Percentiles rank a stretch among this genome's conserved stretches.
phyloP scores from a whole-genome alignment of 2,888 invertebrate genomes.

The Ecliptopera silaceata region DNA sequence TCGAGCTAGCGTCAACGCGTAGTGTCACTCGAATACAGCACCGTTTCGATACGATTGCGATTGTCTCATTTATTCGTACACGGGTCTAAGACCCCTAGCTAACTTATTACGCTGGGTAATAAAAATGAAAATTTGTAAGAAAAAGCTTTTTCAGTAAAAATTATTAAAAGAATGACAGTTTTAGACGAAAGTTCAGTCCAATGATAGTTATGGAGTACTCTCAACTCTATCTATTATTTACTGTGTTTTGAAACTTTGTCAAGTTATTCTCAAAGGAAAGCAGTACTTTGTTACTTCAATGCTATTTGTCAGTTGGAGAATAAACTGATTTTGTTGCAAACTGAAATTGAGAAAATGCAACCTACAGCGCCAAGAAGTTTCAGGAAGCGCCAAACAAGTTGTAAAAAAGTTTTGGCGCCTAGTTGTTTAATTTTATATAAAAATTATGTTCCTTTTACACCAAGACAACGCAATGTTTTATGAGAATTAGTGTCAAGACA shows the following conservation, averaged over 20 bases:
- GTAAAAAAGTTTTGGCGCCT: slow-evolving; percentile 56
- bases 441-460: too few relatives aligned
- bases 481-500: too few relatives aligned
- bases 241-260: slow-evolving; percentile 56
- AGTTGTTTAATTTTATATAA: slow-evolving; percentile 15
- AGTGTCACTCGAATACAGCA: too few relatives aligned
- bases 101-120: too few relatives aligned
- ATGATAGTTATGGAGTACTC: slow-evolving; percentile 24
- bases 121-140: slow-evolving; percentile 27
- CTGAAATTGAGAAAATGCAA: slow-evolving; percentile 76
- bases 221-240: slow-evolving; percentile 43
- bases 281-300: slow-evolving; percentile 70
- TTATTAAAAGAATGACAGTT: slow-evolving; percentile 14
- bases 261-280: slow-evolving; percentile 67
- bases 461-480: too few relatives aligned
- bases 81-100: too few relatives aligned
- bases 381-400: slow-evolving; percentile 49
- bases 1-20: too few relatives aligned
- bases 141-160: slow-evolving; percentile 2
- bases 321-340: slow-evolving; percentile 79
- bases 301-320: slow-evolving; percentile 75
- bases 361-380: slow-evolving; percentile 61
- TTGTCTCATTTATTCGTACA: too few relatives aligned
- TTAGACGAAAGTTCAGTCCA: slow-evolving; percentile 21
- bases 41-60: too few relatives aligned